A percentile compares a stretch with the other conserved stretches of the same genome.
phyloP scores from a whole-genome alignment of 2,888 invertebrate species.

The Lasioglossum malachurum region DNA sequence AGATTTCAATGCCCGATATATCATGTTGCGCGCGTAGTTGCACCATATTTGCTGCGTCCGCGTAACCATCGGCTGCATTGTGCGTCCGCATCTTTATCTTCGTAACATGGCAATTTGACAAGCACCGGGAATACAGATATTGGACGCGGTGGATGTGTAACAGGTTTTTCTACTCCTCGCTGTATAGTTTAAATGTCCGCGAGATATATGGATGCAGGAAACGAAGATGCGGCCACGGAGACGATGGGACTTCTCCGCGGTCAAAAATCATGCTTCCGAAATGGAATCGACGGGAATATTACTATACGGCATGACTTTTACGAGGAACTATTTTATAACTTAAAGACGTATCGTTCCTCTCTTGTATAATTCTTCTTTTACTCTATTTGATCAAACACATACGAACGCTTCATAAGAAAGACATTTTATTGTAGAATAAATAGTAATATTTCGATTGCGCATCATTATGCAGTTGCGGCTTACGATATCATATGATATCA shows the following conservation, averaged over 20 bases:
- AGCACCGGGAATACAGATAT: conserved; percentile 51
- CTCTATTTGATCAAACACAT: too few species aligned
- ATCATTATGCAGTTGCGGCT: too few species aligned
- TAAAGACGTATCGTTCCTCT: too few species aligned
- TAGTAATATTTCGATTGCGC: too few species aligned
- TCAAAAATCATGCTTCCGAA: background rate
- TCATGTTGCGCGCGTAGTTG: conserved; percentile 49
- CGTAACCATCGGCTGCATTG: conserved; percentile 36
- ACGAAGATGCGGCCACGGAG: background rate
- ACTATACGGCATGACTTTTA: background rate
- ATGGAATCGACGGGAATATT: background rate
- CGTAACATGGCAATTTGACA: conserved; percentile 60
- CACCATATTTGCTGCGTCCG: conserved; percentile 53
- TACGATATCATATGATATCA: too few species aligned
- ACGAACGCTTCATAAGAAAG: too few species aligned
- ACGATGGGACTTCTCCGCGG: background rate
- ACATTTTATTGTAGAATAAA: too few species aligned
- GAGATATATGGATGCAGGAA: background rate
- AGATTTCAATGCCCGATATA: conserved; percentile 62
- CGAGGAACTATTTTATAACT: background rate
- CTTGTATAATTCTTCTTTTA: too few species aligned
- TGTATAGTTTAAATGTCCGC: background rate
- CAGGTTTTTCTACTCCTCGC: conserved; percentile 9
- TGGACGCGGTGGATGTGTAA: conserved; percentile 9
- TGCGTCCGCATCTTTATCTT: conserved; percentile 52